phyloP scores from a whole-genome alignment of 2,888 invertebrate genomes.

The Dryocosmus kuriphilus region DNA sequence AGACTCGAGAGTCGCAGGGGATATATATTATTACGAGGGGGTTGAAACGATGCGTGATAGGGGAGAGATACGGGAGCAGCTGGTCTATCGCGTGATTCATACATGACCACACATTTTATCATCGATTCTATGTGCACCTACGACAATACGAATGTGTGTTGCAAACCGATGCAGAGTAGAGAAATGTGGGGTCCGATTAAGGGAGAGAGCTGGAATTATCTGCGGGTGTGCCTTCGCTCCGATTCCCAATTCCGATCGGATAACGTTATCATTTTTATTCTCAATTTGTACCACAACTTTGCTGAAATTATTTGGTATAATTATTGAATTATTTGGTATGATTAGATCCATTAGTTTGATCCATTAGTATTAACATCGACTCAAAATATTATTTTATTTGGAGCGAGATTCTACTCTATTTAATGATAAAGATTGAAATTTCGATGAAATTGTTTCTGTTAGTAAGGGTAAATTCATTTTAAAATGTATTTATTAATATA shows the following conservation, averaged over 20 bases:
- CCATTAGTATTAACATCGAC: not conserved
- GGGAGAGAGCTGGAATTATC: slow-evolving; percentile 14
- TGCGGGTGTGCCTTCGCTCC: slow-evolving; percentile 4
- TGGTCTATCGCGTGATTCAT: slow-evolving; percentile 39
- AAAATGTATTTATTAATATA: too few relatives aligned
- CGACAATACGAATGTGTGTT: not conserved
- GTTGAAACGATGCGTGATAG: slow-evolving; percentile 36
- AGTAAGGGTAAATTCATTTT: too few relatives aligned
- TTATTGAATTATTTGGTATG: not conserved
- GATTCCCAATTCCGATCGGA: slow-evolving; percentile 10
- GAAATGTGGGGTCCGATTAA: slow-evolving; percentile 8
- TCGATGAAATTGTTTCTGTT: too few relatives aligned
- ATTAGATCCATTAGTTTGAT: not conserved
- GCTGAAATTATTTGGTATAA: not conserved
- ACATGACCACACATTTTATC: slow-evolving; percentile 36
- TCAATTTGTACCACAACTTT: not conserved
- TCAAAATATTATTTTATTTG: not conserved
- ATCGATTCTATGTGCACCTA: slow-evolving; percentile 28
- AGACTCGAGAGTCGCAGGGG: slow-evolving; percentile 15
- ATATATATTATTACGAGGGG: slow-evolving; percentile 37
- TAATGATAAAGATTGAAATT: not conserved
- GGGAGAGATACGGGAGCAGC: slow-evolving; percentile 40
- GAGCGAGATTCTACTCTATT: not conserved
- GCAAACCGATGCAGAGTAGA: slow-evolving; percentile 8
- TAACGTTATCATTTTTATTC: not conserved